phyloP scores from a whole-genome alignment of 2,888 invertebrate species.

The Dorcus parallelipipedus region DNA sequence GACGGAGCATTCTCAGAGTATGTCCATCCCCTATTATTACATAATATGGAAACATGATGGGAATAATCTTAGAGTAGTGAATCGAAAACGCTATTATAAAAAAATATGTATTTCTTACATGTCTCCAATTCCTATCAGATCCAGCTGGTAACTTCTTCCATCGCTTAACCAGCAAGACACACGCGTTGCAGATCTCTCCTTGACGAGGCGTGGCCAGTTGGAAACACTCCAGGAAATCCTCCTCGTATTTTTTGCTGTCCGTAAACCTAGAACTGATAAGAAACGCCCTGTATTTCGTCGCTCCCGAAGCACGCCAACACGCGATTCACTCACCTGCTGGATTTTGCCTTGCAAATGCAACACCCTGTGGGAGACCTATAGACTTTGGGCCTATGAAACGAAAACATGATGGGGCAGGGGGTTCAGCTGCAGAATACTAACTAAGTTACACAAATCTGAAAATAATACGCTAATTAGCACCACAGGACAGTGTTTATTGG shows the following conservation, averaged over 20 bases:
- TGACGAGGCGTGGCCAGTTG: slow-evolving; percentile 67
- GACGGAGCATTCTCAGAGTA: too few relatives aligned
- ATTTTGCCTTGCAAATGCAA: slow-evolving; percentile 85
- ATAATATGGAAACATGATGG: too few relatives aligned
- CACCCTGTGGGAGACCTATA: slow-evolving; percentile 79
- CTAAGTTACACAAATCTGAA: slow-evolving; percentile 38
- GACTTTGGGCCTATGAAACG: slow-evolving; percentile 83
- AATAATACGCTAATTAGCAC: slow-evolving; percentile 7
- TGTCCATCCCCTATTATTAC: too few relatives aligned
- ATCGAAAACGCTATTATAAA: neutral
- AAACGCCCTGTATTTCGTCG: slow-evolving; percentile 6
- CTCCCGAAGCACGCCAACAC: neutral
- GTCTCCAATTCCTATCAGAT: slow-evolving; percentile 72
- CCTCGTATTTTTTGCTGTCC: slow-evolving; percentile 79
- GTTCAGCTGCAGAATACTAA: slow-evolving; percentile 20
- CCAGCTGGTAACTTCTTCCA: slow-evolving; percentile 74
- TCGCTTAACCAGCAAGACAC: slow-evolving; percentile 77
- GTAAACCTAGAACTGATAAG: slow-evolving; percentile 73
- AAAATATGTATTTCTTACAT: slow-evolving; percentile 55
- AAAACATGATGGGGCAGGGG: slow-evolving; percentile 61
- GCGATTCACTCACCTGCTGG: slow-evolving; percentile 59
- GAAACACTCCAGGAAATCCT: slow-evolving; percentile 77
- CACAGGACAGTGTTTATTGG: too few relatives aligned
- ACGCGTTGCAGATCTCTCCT: slow-evolving; percentile 85
- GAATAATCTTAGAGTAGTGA: too few relatives aligned